Evolutionary conservation across 2,797 vertebrate species (phyloP), one percentile per base, ranked within the genome.

Genomic region (Adrianichthys oophorus): DNA sequence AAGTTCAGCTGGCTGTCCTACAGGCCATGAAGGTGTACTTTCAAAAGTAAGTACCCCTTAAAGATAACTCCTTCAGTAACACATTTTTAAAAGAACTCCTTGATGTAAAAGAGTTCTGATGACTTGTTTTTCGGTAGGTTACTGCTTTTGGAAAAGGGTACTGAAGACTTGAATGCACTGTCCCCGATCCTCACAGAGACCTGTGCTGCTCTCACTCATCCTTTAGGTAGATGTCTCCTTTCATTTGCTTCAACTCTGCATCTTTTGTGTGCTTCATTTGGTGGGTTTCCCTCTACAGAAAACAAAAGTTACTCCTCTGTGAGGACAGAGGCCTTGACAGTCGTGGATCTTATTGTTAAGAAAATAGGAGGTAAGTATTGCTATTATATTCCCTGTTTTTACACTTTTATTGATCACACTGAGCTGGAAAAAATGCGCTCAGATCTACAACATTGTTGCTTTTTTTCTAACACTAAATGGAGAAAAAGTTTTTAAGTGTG

Each of bases 291-390:
- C 62, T 65, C 43, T 50, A 56, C 80, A 99, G 98, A 98, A 93
- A 99, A 99, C 86, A 98, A 94, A 92, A 97, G 92, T 85, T 99
- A 99, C 84, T 96, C 96, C 0, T 98, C 97, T 68, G 92, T 99
- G 86, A 94, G 98, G 90, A 95, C 95, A 17, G 98, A 99, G 84
- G 96, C 95, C 65, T 90, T 99, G 87, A 92, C 93, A 29, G 94
- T 99, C 56, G 91, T 99, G 88, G 94, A 99, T 55, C 87, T 98
- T 64, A 91, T 99, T 32, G 89, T 98, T 29, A 93, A 93, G 84
- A 95, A 87, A 89, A 93, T 96, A 51, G 93, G 94, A 91, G 98
- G 98, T 98, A 79, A 87, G 57, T 12, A 32, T 37, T 13, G 2
- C 13, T 13, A 37, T 12, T 32, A 12, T 32, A 2, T 26, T 26